Evolutionary conservation across 2,113 vertebrate genomes (phyloP).

Genomic region (Telmatochromis brachygnathus): DNA sequence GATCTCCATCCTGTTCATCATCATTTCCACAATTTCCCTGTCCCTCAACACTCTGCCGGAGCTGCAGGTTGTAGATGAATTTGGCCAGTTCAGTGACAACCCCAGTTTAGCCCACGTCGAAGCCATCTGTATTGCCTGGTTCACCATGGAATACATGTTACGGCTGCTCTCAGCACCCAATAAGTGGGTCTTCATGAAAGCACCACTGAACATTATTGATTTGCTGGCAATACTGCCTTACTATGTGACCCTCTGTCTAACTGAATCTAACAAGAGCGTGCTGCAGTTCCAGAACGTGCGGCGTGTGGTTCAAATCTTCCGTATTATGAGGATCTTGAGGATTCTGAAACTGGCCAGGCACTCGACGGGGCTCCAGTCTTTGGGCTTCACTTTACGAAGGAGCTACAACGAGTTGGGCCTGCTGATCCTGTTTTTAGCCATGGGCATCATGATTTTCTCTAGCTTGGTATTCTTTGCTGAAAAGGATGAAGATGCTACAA

Average conservation of each 20-base stretch:
- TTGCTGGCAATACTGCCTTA: constrained; percentile 94
- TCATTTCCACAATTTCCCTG: constrained; percentile 94
- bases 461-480: constrained; percentile 98
- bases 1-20: constrained; percentile 95
- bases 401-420: constrained; percentile 97
- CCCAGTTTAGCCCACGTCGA: constrained; percentile 91
- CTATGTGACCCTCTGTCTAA: constrained; percentile 96
- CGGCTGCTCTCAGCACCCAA: constrained; percentile 92
- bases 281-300: constrained; percentile 97
- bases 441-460: constrained; percentile 99
- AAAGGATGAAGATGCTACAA: constrained; percentile 96
- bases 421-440: constrained; percentile 93
- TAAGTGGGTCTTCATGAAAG: constrained; percentile 98
- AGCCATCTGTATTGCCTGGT: constrained; percentile 97
- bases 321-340: constrained; percentile 96
- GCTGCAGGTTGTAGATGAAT: constrained; percentile 91
- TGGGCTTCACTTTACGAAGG: constrained; percentile 91
- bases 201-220: constrained; percentile 94
- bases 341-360: constrained; percentile 95
- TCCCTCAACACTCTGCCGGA: constrained; percentile 97
- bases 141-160: constrained; percentile 97
- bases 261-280: constrained; percentile 94
- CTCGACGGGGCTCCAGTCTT: constrained; percentile 93
- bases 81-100: constrained; percentile 92
- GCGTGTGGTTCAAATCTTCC: constrained; percentile 95